These are phyloP conservation scores for Ephestia elutella DNA, from an alignment of 1,140 invertebrate species.

Conservation along the genomic window DNA sequence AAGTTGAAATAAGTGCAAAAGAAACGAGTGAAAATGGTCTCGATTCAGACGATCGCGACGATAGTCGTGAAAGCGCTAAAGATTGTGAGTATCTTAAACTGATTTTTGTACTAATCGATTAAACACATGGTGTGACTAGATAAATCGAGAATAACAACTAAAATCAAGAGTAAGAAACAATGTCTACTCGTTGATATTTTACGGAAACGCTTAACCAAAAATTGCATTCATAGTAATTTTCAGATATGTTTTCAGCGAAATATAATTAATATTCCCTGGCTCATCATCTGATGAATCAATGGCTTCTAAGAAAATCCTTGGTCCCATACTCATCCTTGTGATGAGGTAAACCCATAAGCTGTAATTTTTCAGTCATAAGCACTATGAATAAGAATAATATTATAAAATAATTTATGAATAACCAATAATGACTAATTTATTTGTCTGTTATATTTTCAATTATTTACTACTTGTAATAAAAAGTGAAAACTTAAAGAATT, in stretches of 20 bases:
- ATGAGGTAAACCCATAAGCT: neutral
- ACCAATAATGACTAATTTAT: too few relatives aligned
- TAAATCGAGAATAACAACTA: neutral
- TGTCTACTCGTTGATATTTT: too few relatives aligned
- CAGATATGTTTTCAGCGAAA: too few relatives aligned
- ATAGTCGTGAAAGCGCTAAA: slow-evolving; percentile 86
- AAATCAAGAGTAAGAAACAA: too few relatives aligned
- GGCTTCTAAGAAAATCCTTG: neutral
- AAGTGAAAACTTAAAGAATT: neutral
- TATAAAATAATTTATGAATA: neutral
- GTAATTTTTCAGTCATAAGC: neutral
- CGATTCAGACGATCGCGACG: slow-evolving; percentile 82
- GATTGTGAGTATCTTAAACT: slow-evolving; percentile 77
- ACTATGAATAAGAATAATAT: neutral
- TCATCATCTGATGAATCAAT: neutral
- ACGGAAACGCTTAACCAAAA: neutral
- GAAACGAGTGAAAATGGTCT: slow-evolving; percentile 78
- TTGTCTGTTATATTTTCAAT: neutral
- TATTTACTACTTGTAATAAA: neutral
- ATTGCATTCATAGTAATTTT: too few relatives aligned
- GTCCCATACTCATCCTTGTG: neutral
- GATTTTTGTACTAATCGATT: slow-evolving; percentile 20
- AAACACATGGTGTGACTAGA: neutral
- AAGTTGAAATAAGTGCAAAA: slow-evolving; percentile 21
- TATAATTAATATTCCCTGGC: neutral